A percentile compares a stretch with the other conserved stretches of the same genome.
phyloP scores from a whole-genome alignment of 92 coral and sea anemone species.

The Actinostola sp. region DNA sequence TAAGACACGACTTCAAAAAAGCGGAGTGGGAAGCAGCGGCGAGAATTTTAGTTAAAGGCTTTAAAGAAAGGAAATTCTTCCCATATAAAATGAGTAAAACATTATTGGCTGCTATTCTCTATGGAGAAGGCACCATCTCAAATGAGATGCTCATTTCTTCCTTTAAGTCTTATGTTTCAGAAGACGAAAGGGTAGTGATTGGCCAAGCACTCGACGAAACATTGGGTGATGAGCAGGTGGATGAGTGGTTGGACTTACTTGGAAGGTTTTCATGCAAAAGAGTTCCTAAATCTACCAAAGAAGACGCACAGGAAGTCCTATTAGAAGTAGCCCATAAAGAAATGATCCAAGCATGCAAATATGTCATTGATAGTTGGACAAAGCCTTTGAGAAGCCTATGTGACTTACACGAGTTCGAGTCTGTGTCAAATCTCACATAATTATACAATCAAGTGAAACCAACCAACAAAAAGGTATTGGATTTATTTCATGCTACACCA shows the following conservation, averaged over 20 bases:
- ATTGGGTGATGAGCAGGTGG: conserved; percentile 21
- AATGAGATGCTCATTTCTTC: conserved; percentile 36
- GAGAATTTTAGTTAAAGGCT: conserved; percentile 51
- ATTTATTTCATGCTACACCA: conserved; percentile 38
- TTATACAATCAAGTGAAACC: conserved; percentile 41
- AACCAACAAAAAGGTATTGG: conserved; percentile 53
- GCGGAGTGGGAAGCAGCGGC: conserved; percentile 49
- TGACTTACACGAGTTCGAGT: not conserved
- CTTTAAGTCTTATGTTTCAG: conserved; percentile 42
- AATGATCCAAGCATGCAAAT: conserved; percentile 51
- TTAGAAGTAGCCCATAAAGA: conserved; percentile 71
- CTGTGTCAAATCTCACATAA: conserved; percentile 17
- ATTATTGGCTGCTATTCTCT: conserved; percentile 28
- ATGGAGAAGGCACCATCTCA: conserved; percentile 33
- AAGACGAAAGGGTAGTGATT: conserved; percentile 52
- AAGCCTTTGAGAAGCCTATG: not conserved
- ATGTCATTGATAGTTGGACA: conserved; percentile 58
- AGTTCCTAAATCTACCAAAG: conserved; percentile 42
- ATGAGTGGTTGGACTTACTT: conserved; percentile 56
- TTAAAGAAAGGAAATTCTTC: conserved; percentile 35
- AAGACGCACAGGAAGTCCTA: conserved; percentile 20
- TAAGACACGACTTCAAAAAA: conserved; percentile 49
- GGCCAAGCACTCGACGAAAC: conserved; percentile 17
- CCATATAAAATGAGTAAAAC: conserved; percentile 47
- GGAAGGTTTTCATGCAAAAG: conserved; percentile 51